phyloP scores from a whole-genome alignment of 2,888 invertebrate genomes.

The Epinotia brunnichana region DNA sequence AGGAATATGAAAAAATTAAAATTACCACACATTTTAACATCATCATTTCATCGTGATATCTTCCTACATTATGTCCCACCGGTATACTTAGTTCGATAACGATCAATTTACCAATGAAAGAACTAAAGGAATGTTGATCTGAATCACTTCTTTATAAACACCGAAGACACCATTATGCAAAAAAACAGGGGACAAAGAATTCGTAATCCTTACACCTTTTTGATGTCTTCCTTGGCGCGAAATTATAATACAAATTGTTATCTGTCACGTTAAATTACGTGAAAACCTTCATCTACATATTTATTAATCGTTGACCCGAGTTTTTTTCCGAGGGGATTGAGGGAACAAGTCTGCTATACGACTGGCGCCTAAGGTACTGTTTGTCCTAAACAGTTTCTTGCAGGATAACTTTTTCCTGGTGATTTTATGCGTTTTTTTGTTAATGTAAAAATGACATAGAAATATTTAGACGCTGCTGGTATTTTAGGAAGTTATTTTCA shows the following conservation, averaged over 20 bases:
- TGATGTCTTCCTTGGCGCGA: slow-evolving; percentile 47
- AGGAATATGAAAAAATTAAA: too few species aligned
- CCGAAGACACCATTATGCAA: slow-evolving; percentile 18
- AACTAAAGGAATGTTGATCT: too few species aligned
- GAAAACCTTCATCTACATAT: slow-evolving; percentile 73
- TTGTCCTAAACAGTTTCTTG: not conserved
- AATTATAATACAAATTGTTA: slow-evolving; percentile 75
- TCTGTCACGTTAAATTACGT: slow-evolving; percentile 72
- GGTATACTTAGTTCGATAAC: too few species aligned
- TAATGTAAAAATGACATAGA: not conserved
- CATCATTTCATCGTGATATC: too few species aligned
- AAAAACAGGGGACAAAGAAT: slow-evolving; percentile 35
- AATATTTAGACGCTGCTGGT: not conserved
- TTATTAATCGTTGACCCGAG: slow-evolving; percentile 67
- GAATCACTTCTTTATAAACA: not conserved
- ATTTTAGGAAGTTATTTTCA: not conserved
- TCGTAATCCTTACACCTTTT: slow-evolving; percentile 44
- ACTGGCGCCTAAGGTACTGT: slow-evolving; percentile 19
- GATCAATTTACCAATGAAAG: too few species aligned
- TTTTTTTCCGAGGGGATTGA: slow-evolving; percentile 29
- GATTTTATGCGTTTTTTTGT: not conserved
- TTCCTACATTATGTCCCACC: too few species aligned
- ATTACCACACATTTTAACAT: too few species aligned
- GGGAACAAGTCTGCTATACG: slow-evolving; percentile 9
- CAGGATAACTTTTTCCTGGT: slow-evolving; percentile 4